Evolutionary conservation across 2,888 invertebrate genomes (phyloP), one percentile per base, ranked within the genome.

Genomic region (Agrotis ipsilon): DNA sequence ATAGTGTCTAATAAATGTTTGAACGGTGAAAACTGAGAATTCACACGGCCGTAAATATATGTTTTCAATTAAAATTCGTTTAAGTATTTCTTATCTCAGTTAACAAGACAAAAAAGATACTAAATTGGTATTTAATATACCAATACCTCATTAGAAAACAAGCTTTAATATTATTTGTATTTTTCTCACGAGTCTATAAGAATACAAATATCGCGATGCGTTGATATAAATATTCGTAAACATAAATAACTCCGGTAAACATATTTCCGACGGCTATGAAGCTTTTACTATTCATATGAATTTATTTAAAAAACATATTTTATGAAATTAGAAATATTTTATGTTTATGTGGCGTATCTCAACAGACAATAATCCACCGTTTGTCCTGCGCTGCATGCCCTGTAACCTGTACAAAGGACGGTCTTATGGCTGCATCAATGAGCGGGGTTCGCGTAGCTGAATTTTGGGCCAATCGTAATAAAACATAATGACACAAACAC

Each of bases 31-130:
- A 78, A 68, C 49, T 54, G 7, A 65, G 54, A 68, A 70, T 82
- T 82, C 81, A 77, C 82, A 82, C 77, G 82, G 57, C 52, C 39
- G 49, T 72, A 61, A 75, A 62, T 81, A 66, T 68, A 4, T 54
- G 45, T 64, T 68, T 60, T 64, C 65, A 21, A 65, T 78, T 78
- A 46, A 58, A 63, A 74, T 66, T 74, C 18, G 68, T 65, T 39
- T 66, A 65, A 32, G 18, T 48, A 52, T 67, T 46, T 14, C 3
- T 77, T 77, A 81, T 68, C 64, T 13, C 51, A 49, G 49, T 62
- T 45, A 55, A 64, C 45, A 61, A 66, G 43, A 64, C 58, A 59
- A 75, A 49, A 69, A 79, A 63, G 7, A 49, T 32, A 61, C 64
- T 24, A 54, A 60, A 19, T 57, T 48, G 5, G 4, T 2, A 57